Evolutionary conservation across 1,140 invertebrate genomes (phyloP).

Genomic region (Eurosta solidaginis): DNA sequence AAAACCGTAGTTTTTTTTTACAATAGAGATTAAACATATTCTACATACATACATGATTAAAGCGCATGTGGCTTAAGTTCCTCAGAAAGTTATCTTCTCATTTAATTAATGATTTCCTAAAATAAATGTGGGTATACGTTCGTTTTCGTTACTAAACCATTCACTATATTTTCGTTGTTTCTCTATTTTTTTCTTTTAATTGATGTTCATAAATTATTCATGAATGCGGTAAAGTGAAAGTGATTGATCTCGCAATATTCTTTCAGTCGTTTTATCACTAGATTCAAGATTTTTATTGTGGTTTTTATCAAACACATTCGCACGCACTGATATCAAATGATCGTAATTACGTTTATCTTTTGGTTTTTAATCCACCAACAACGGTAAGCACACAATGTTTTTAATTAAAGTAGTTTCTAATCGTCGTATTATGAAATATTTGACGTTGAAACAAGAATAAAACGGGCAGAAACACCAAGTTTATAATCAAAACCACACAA

Average conservation of each 20-base stretch:
- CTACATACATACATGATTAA: no score
- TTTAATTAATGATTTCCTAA: neutral
- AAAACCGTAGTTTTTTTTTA: no score
- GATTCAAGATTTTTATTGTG: no score
- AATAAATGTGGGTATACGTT: no score
- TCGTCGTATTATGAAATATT: neutral
- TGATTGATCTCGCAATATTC: no score
- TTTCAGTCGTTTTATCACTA: no score
- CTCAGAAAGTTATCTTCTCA: neutral
- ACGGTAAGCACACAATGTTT: no score
- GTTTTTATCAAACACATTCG: neutral
- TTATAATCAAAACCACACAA: neutral
- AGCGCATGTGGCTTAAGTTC: no score
- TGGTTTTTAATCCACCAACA: neutral
- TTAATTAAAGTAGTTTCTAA: no score
- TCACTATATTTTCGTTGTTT: neutral
- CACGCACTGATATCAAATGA: neutral
- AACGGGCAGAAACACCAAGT: neutral
- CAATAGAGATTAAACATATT: no score
- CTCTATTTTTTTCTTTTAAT: neutral
- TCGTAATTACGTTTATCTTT: neutral
- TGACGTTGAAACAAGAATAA: conserved; percentile 3
- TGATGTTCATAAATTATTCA: no score
- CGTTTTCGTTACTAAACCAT: neutral
- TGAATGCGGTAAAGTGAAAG: no score